phyloP scores from a whole-genome alignment of 2,797 vertebrate genomes.

The Amblyopsis hoosieri region DNA sequence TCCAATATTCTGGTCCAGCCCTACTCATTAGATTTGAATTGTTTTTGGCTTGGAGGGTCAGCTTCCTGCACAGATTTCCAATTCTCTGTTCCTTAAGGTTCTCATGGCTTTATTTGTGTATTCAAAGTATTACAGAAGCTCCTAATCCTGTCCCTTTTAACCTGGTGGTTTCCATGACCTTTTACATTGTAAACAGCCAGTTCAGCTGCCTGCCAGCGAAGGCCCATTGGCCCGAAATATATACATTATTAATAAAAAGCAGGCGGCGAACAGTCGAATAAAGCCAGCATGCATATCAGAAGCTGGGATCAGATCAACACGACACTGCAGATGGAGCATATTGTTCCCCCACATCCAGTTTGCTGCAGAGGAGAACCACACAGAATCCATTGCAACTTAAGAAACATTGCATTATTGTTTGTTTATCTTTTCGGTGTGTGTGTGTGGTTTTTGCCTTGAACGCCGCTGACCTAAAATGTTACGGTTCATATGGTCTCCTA shows the following conservation, averaged over 20 bases:
- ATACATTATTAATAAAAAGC: constrained; percentile 7
- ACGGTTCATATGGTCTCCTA: constrained; percentile 79
- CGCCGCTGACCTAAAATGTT: constrained; percentile 29
- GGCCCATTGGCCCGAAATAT: constrained; percentile 15
- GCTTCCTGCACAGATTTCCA: constrained; percentile 1
- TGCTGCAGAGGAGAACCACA: not conserved
- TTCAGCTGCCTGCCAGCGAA: constrained; percentile 22
- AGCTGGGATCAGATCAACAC: constrained; percentile 15
- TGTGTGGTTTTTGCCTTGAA: constrained; percentile 14
- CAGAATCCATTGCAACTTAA: too few relatives aligned
- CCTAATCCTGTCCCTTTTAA: constrained; percentile 41
- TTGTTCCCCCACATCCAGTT: not conserved
- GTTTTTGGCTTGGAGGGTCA: constrained; percentile 18
- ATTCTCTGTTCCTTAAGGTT: constrained; percentile 15
- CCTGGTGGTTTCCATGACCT: constrained; percentile 50
- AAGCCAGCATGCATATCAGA: constrained; percentile 24
- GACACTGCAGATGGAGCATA: not conserved
- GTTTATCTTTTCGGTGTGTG: not conserved
- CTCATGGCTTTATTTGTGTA: constrained; percentile 49
- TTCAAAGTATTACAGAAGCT: constrained; percentile 55
- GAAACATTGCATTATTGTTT: not conserved
- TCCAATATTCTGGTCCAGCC: too few relatives aligned
- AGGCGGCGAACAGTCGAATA: constrained; percentile 13
- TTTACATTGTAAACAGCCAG: constrained; percentile 51
- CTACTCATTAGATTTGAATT: constrained; percentile 42